These are phyloP conservation scores for Addax nasomaculatus DNA, from an alignment of 2,113 vertebrate species.

Conservation along the genomic window DNA sequence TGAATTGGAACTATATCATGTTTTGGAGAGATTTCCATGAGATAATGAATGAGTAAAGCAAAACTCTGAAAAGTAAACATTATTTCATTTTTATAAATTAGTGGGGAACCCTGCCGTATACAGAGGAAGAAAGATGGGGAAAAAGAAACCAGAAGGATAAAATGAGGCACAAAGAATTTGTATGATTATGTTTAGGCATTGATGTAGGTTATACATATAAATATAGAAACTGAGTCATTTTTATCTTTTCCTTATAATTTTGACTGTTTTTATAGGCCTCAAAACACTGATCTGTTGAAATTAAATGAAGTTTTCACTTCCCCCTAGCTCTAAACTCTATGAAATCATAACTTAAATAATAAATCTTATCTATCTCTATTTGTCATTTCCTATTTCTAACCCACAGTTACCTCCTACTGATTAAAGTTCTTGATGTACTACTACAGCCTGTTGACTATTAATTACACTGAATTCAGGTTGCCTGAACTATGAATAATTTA, in stretches of 20 bases:
- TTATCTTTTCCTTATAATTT: constrained; percentile 12
- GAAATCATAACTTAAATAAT: constrained; percentile 42
- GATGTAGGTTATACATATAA: neutral
- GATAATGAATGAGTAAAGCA: neutral
- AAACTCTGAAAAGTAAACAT: neutral
- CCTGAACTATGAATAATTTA: constrained; percentile 64
- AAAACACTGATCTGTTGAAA: neutral
- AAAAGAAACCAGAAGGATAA: neutral
- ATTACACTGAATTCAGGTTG: constrained; percentile 54
- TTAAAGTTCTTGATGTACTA: constrained; percentile 60
- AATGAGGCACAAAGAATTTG: neutral
- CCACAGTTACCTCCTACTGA: constrained; percentile 37
- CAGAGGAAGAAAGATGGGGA: neutral
- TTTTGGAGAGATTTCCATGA: neutral
- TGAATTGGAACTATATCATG: neutral
- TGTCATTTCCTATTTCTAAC: constrained; percentile 59
- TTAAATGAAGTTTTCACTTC: neutral
- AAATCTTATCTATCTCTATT: constrained; percentile 34
- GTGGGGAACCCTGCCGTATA: neutral
- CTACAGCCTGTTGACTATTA: constrained; percentile 51
- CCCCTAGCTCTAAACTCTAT: neutral
- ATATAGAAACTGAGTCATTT: neutral
- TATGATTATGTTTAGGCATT: neutral
- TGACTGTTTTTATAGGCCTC: constrained; percentile 14
- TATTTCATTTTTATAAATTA: neutral